Evolutionary conservation across 92 coral and sea anemone species (phyloP).

Genomic region (Zoanthus solanderi): DNA sequence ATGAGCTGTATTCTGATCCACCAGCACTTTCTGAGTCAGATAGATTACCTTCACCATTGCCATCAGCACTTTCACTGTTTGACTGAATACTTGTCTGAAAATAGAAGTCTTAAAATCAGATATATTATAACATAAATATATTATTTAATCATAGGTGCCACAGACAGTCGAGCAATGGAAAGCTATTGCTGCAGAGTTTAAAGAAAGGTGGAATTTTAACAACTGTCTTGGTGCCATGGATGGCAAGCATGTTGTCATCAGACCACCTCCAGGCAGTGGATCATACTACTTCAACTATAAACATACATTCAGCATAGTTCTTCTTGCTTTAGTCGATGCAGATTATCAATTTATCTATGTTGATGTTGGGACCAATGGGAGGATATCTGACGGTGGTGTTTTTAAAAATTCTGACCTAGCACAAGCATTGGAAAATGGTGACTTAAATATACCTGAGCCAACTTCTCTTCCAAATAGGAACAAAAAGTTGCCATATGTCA

Average conservation of each 20-base stretch:
- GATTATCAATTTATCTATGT: constrained; percentile 41
- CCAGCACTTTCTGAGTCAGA: background rate
- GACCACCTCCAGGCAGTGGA: constrained; percentile 29
- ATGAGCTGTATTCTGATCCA: background rate
- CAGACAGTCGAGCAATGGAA: constrained; percentile 21
- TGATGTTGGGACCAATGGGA: constrained; percentile 31
- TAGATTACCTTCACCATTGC: background rate
- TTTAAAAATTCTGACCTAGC: constrained; percentile 30
- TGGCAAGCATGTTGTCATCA: background rate
- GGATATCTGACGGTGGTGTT: constrained; percentile 49
- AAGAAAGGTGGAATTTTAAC: constrained; percentile 17
- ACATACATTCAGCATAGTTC: constrained; percentile 25
- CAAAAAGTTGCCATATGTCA: constrained; percentile 20
- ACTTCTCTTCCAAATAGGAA: constrained; percentile 6
- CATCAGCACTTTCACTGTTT: background rate
- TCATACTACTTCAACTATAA: constrained; percentile 48
- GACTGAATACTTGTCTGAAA: background rate
- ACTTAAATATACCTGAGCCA: background rate
- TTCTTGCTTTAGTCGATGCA: constrained; percentile 53
- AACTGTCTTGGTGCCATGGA: constrained; percentile 41
- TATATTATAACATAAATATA: background rate
- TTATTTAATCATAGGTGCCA: constrained; percentile 29
- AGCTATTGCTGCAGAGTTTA: constrained; percentile 14
- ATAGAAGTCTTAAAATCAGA: no score
- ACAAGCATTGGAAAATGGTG: constrained; percentile 21